Percentiles rank a stretch among this genome's conserved stretches.
Evolutionary conservation across 2,113 vertebrate species (phyloP).

Genomic region (Macroglossus sobrinus): DNA sequence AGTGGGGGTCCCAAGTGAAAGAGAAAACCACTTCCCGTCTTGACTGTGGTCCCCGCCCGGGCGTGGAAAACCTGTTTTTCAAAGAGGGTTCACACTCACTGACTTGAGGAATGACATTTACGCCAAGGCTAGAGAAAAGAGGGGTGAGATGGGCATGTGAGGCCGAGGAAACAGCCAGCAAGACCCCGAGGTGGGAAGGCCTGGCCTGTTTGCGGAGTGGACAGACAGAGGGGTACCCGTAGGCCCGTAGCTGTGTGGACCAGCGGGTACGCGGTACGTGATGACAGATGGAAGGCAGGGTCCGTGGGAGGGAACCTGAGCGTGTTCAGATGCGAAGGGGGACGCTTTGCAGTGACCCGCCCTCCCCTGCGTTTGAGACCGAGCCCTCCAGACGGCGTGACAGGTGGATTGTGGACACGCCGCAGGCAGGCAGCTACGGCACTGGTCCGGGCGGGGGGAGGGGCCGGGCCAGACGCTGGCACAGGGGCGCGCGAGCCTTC

Average conservation of each 20-base stretch:
- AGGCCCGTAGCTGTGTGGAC: neutral
- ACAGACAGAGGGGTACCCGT: rapidly evolving
- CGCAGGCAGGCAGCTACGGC: no score
- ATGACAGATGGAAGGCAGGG: neutral
- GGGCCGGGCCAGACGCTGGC: neutral
- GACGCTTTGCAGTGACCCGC: neutral
- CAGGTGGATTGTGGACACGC: neutral
- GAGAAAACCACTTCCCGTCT: neutral
- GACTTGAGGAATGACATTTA: neutral
- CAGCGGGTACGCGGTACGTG: neutral
- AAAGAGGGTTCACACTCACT: neutral
- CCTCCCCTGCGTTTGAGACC: neutral
- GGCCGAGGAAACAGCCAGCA: neutral
- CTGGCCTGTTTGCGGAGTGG: neutral
- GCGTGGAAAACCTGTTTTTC: neutral
- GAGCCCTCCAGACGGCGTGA: rapidly evolving
- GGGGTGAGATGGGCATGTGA: neutral
- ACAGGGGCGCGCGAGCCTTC: rapidly evolving
- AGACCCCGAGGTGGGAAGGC: neutral
- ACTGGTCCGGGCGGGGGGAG: rapidly evolving
- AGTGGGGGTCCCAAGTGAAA: neutral
- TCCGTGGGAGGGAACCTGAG: neutral
- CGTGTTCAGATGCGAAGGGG: neutral
- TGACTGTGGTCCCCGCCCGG: no score
- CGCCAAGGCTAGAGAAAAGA: neutral